Conservation (phyloP, 2,888 invertebrate species). For the Callyntrura sp. region DNA sequence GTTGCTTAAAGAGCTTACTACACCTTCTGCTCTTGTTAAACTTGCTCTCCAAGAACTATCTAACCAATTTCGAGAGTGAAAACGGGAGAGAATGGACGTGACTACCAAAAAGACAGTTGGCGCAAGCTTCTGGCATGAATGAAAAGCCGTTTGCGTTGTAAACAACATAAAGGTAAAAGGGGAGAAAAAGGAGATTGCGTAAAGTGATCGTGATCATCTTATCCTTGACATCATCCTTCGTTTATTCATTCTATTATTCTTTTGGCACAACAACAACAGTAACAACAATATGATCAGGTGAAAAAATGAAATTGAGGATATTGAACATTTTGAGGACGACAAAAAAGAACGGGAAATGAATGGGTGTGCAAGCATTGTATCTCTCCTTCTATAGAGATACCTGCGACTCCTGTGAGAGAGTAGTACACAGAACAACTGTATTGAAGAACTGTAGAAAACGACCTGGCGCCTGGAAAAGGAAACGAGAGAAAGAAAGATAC, state of each 20-base stretch:
- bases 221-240: slow-evolving; percentile 14
- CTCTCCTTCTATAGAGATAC: too few relatives aligned
- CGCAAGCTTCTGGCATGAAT: neutral
- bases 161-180: neutral
- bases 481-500: neutral
- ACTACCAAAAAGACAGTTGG: neutral
- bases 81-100: too few relatives aligned
- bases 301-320: slow-evolving; percentile 31
- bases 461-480: too few relatives aligned
- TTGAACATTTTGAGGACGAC: slow-evolving; percentile 4
- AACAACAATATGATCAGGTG: slow-evolving; percentile 30
- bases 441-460: too few relatives aligned
- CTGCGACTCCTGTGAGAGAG: too few relatives aligned
- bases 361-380: too few relatives aligned
- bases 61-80: too few relatives aligned
- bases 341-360: neutral
- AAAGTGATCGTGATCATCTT: slow-evolving; percentile 31
- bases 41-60: too few relatives aligned
- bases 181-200: slow-evolving; percentile 13
- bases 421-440: too few relatives aligned
- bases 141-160: neutral
- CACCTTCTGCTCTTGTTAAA: too few relatives aligned
- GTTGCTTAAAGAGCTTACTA: too few relatives aligned
- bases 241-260: neutral
- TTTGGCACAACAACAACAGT: neutral